Base-by-base conservation (phyloP, 2,113 vertebrate genomes). In the Falcunculus frontatus region DNA sequence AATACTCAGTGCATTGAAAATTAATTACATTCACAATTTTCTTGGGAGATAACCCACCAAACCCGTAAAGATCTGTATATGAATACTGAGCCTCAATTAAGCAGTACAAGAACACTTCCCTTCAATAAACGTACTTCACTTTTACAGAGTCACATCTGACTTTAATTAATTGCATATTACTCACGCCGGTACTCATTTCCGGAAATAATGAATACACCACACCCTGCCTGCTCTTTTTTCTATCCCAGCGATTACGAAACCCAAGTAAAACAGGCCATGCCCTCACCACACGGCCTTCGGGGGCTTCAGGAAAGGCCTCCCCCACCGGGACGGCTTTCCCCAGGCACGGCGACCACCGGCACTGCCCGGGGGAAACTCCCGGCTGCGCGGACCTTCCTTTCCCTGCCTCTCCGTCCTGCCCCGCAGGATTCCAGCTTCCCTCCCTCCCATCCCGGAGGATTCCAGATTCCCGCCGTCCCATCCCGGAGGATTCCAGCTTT, bases 231-330 rank as follows among this genome's bases (percentile, higher is more conserved):
- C 65, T 78, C 52, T 32, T 65, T 11, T 25, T 29, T 27, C 39
- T 12, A n/a, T 0, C 22, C 41, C 59, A 41, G 9, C 4, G 13
- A 55, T 4, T 6, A n/a, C 12, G 6, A 29, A 27, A 14, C 14
- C 15, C 9, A 6, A 11, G 15, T 3, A 3, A 2, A 35, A 4
- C 21, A 46, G 55, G 35, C 55, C 65, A 3, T 32, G 42, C 23
- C 35, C 44, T 17, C 59, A 9, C 23, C 11, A 5, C 21, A 11
- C 10, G 14, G 41, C 70, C 89, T 42, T 20, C 13, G 17, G 46
- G 14, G 26, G 13, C 50, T 32, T 1, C 44, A n/a, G 25, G 17
- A 44, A 39, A 9, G 10, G 3, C 30, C 18, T 27, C 9, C 27
- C 16, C 16, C 9, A 3, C 2, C 6, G 20, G 20, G 32, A 35